Conservation (phyloP, 2,113 vertebrate genomes). For the Hyla sarda region DNA sequence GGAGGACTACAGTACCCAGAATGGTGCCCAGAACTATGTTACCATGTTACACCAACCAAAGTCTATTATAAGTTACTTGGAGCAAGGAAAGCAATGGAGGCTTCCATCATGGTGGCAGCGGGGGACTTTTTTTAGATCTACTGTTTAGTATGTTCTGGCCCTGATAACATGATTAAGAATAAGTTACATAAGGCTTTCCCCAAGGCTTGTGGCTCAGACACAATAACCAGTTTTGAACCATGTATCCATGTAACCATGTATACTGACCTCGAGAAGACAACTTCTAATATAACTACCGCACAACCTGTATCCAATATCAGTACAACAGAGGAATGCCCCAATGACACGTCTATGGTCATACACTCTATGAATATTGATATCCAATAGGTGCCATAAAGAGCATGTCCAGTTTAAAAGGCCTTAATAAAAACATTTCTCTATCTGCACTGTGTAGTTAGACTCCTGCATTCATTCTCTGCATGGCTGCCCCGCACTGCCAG, state of each 20-base stretch:
- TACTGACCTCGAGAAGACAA: neutral
- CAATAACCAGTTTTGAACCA: neutral
- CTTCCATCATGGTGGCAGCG: too few species aligned
- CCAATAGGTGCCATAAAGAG: neutral
- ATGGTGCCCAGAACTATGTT: too few species aligned
- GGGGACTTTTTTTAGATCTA: too few species aligned
- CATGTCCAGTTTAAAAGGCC: constrained; percentile 26
- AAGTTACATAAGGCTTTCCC: too few species aligned
- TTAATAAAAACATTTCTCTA: constrained; percentile 31
- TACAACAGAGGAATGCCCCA: neutral
- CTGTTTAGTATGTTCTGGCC: too few species aligned
- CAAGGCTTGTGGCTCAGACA: too few species aligned
- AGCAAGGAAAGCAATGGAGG: too few species aligned
- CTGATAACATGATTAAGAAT: too few species aligned
- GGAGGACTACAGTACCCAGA: too few species aligned
- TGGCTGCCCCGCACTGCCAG: constrained; percentile 18
- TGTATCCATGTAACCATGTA: neutral
- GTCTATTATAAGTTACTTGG: too few species aligned
- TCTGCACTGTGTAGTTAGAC: neutral
- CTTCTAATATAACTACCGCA: neutral
- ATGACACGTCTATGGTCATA: too few species aligned
- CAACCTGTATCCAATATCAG: neutral
- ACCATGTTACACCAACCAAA: too few species aligned
- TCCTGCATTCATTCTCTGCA: constrained; percentile 34
- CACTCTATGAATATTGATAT: constrained; percentile 33